Evolutionary conservation across 2,888 invertebrate species (phyloP).

Genomic region (Mesochorus sp.): DNA sequence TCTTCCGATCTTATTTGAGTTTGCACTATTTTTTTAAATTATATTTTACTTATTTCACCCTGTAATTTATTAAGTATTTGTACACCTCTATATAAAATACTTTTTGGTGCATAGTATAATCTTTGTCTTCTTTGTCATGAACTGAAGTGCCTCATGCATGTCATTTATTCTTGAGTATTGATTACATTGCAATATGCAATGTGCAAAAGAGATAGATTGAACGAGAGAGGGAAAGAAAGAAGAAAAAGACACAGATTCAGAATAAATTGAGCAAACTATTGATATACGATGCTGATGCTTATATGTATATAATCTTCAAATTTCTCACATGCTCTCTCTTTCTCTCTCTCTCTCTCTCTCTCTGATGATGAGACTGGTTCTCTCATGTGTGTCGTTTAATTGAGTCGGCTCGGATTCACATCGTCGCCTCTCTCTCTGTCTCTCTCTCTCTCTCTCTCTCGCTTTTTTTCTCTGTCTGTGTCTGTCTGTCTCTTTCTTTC

Average conservation of each 20-base stretch:
- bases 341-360: constrained; percentile 2
- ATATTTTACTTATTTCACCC: no score
- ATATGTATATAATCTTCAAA: constrained; percentile 11
- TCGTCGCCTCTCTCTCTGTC: constrained; percentile 37
- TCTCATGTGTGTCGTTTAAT: constrained; percentile 49
- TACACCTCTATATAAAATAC: no score
- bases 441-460: neutral
- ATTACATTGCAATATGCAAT: no score
- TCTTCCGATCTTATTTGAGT: no score
- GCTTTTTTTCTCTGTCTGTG: no score
- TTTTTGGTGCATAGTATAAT: no score
- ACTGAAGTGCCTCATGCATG: no score
- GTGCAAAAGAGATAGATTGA: no score
- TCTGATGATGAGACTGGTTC: constrained; percentile 21
- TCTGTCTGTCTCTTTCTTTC: constrained; percentile 19
- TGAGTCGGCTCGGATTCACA: constrained; percentile 56
- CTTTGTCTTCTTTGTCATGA: no score
- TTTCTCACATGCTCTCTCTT: constrained; percentile 14
- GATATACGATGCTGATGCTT: neutral
- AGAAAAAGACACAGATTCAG: neutral
- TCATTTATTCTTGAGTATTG: no score
- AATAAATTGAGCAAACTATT: neutral
- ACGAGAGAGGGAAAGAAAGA: neutral
- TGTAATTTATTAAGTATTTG: no score
- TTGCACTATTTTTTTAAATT: no score